These are phyloP conservation scores for Leptosomus discolor DNA, from an alignment of 2,113 vertebrate genomes.

Conservation along the genomic window DNA sequence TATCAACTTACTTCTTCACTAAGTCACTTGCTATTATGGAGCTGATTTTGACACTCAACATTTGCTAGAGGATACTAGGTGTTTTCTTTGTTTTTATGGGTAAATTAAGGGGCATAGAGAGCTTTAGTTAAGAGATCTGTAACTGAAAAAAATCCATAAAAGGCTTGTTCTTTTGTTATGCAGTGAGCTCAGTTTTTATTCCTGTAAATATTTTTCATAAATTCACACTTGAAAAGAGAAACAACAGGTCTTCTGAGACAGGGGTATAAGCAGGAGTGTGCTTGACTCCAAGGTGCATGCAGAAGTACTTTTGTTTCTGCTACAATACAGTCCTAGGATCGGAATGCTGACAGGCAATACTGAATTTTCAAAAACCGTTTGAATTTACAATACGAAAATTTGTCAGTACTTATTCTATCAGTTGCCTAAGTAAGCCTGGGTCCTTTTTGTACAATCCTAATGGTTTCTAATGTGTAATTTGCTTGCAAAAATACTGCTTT, in stretches of 20 bases:
- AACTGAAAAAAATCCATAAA: background rate
- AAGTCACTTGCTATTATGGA: background rate
- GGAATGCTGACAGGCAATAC: slow-evolving; percentile 1
- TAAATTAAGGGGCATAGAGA: accelerated
- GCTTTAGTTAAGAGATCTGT: background rate
- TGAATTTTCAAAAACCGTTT: background rate
- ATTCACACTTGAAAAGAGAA: background rate
- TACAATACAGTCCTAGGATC: background rate
- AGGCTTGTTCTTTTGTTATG: background rate
- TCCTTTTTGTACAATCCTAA: background rate
- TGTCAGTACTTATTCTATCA: background rate
- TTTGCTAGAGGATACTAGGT: background rate
- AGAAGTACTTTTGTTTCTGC: background rate
- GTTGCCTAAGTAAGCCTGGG: background rate
- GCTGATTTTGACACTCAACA: background rate
- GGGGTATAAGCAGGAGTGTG: background rate
- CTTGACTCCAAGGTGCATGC: background rate
- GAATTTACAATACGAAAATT: background rate
- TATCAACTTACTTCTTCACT: background rate
- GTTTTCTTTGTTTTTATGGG: background rate
- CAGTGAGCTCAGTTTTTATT: background rate
- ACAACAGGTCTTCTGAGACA: background rate
- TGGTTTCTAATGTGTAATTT: background rate
- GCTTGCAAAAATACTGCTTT: background rate
- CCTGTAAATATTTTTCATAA: background rate